Evolutionary conservation across 2,888 invertebrate species (phyloP).

Genomic region (Meghimatium bilineatum): DNA sequence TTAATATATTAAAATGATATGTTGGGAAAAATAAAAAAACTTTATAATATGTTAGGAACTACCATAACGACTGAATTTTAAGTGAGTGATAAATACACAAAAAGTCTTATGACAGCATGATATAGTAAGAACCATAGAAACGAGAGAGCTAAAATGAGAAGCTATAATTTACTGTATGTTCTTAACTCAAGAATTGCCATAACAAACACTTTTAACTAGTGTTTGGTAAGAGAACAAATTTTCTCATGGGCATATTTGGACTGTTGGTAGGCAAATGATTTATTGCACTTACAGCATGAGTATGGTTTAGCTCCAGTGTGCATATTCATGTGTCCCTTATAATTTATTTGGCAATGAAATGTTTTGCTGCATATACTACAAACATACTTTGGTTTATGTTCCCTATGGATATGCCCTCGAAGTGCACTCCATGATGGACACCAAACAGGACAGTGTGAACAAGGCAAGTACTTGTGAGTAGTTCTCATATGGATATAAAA

Average conservation of each 20-base stretch:
- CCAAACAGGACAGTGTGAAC: slow-evolving; percentile 27
- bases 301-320: slow-evolving; percentile 42
- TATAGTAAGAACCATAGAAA: no score
- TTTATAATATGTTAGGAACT: no score
- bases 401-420: slow-evolving; percentile 37
- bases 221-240: slow-evolving; percentile 19
- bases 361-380: slow-evolving; percentile 40
- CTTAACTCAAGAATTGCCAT: no score
- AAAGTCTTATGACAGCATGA: no score
- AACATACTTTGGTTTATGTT: slow-evolving; percentile 44
- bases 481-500: slow-evolving; percentile 15
- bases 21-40: no score
- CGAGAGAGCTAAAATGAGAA: no score
- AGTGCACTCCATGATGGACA: slow-evolving; percentile 39
- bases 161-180: no score
- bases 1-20: no score
- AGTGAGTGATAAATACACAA: no score
- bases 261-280: slow-evolving; percentile 45
- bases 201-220: not conserved
- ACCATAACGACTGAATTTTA: no score
- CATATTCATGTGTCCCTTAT: slow-evolving; percentile 48
- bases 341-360: slow-evolving; percentile 46
- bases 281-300: slow-evolving; percentile 30
- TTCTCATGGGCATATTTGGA: slow-evolving; percentile 46
- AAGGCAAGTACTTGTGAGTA: slow-evolving; percentile 27